Evolutionary conservation across 2,888 invertebrate genomes (phyloP).

Genomic region (Stenurella melanura): DNA sequence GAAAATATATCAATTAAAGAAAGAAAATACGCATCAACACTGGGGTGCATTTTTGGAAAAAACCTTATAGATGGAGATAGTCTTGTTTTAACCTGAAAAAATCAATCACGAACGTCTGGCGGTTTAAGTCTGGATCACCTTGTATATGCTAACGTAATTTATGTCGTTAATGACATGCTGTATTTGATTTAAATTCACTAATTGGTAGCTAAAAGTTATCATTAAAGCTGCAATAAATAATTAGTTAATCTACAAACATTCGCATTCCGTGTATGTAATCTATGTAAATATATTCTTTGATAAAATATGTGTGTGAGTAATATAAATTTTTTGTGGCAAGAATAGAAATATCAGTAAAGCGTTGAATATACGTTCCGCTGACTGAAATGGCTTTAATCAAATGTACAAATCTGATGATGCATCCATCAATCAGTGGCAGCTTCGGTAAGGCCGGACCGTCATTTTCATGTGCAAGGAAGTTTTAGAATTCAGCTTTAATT

Average conservation of each 20-base stretch:
- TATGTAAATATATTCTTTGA: slow-evolving; percentile 18
- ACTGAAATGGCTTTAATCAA: slow-evolving; percentile 23
- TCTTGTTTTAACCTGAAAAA: too few species aligned
- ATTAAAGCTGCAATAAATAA: slow-evolving; percentile 1
- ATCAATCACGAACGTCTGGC: too few species aligned
- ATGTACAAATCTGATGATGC: slow-evolving; percentile 20
- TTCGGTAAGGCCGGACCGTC: slow-evolving; percentile 2
- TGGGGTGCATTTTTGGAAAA: too few species aligned
- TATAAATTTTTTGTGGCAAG: slow-evolving; percentile 6
- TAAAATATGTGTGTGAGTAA: slow-evolving; percentile 2
- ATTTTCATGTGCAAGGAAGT: slow-evolving; percentile 23
- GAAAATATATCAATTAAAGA: too few species aligned
- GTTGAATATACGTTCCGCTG: slow-evolving; percentile 7
- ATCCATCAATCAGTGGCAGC: slow-evolving; percentile 26
- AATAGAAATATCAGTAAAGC: slow-evolving; percentile 12
- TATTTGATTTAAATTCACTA: not conserved
- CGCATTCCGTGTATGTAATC: not conserved
- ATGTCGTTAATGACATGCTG: not conserved
- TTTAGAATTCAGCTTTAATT: slow-evolving; percentile 19
- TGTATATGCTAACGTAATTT: not conserved
- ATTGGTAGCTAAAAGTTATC: not conserved
- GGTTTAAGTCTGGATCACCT: too few species aligned
- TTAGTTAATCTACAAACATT: not conserved
- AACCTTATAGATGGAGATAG: too few species aligned
- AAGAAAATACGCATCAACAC: too few species aligned